A percentile compares a stretch with the other conserved stretches of the same genome.
Conservation (phyloP, 2,113 vertebrate species). For the Bufo bufo region DNA sequence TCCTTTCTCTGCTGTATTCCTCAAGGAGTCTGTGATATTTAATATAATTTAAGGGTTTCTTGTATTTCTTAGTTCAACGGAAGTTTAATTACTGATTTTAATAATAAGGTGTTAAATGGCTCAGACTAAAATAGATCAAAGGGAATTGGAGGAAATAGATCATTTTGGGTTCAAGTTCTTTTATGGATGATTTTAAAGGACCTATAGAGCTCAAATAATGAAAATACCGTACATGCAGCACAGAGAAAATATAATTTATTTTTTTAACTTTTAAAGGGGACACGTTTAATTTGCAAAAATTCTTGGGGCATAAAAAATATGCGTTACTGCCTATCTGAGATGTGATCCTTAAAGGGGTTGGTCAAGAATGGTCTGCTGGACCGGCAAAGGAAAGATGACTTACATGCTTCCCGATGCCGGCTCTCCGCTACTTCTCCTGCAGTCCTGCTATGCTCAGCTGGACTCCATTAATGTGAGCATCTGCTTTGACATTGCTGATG, state of each 20-base stretch:
- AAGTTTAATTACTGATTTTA: constrained; percentile 33
- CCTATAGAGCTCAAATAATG: not conserved
- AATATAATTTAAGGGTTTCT: constrained; percentile 7
- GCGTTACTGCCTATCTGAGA: not conserved
- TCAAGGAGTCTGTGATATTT: constrained; percentile 14
- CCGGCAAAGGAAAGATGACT: too few relatives aligned
- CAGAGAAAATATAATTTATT: not conserved
- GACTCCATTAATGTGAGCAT: too few relatives aligned
- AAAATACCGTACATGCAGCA: not conserved
- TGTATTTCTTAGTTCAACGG: constrained; percentile 30
- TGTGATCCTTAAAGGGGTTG: too few relatives aligned
- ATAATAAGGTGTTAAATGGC: constrained; percentile 8
- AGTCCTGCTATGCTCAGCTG: too few relatives aligned
- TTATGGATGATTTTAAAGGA: not conserved
- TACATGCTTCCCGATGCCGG: too few relatives aligned
- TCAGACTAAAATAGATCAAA: constrained; percentile 20
- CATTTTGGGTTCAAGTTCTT: not conserved
- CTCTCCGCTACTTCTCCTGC: too few relatives aligned
- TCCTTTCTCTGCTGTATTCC: not conserved
- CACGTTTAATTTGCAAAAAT: not conserved
- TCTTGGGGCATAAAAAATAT: not conserved
- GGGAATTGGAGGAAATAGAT: not conserved
- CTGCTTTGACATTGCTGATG: too few relatives aligned
- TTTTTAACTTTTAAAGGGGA: not conserved
- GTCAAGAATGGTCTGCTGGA: too few relatives aligned